These are phyloP conservation scores for Symphodus melops DNA, from an alignment of 2,113 vertebrate species.

Conservation along the genomic window DNA sequence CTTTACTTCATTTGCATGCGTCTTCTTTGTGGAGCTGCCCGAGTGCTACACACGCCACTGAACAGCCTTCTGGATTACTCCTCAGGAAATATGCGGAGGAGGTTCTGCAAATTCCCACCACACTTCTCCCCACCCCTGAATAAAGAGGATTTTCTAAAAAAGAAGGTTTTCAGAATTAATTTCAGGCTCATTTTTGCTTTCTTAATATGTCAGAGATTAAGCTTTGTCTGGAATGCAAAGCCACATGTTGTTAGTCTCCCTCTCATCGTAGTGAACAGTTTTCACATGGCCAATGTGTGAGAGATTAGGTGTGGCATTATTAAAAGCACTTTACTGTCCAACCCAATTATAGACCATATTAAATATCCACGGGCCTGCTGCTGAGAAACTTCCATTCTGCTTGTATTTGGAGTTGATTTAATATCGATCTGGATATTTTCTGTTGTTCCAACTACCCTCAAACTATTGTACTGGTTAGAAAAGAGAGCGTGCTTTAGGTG, in stretches of 20 bases:
- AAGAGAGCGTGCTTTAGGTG: slow-evolving; percentile 25
- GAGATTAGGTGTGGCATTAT: slow-evolving; percentile 30
- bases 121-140: slow-evolving; percentile 43
- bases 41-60: slow-evolving; percentile 57
- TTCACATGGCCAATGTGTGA: background rate
- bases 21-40: slow-evolving; percentile 66
- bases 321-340: slow-evolving; percentile 28
- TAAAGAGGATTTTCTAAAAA: slow-evolving; percentile 58
- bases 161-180: slow-evolving; percentile 52
- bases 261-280: slow-evolving; percentile 28
- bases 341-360: slow-evolving; percentile 5
- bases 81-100: slow-evolving; percentile 52
- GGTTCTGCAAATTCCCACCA: slow-evolving; percentile 48
- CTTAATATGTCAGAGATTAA: slow-evolving; percentile 37
- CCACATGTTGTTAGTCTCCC: slow-evolving; percentile 22
- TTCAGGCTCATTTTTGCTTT: slow-evolving; percentile 37
- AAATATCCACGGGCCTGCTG: slow-evolving; percentile 12
- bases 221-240: slow-evolving; percentile 29
- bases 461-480: slow-evolving; percentile 38
- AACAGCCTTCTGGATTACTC: slow-evolving; percentile 71
- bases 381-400: slow-evolving; percentile 10
- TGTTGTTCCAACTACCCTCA: slow-evolving; percentile 32
- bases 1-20: slow-evolving; percentile 71
- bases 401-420: slow-evolving; percentile 38
- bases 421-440: slow-evolving; percentile 46